Evolutionary conservation across 2,113 vertebrate genomes (phyloP).

Genomic region (Puntigrus tetrazona): DNA sequence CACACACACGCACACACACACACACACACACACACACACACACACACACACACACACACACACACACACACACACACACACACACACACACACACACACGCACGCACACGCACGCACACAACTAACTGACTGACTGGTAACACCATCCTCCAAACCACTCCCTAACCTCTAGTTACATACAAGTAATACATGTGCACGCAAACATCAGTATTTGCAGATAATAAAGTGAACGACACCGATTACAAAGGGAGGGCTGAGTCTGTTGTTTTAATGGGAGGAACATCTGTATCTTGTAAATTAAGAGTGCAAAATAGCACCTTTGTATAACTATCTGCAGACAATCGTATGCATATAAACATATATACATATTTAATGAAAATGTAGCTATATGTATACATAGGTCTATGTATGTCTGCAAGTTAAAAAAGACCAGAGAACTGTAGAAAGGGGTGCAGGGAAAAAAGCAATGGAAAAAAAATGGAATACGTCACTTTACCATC

Average conservation of each 20-base stretch:
- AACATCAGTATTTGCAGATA: slow-evolving; percentile 65
- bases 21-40: too few species aligned
- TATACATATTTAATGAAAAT: not conserved
- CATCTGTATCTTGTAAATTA: slow-evolving; percentile 62
- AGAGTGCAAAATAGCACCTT: slow-evolving; percentile 60
- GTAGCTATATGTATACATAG: not conserved
- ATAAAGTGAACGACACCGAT: slow-evolving; percentile 64
- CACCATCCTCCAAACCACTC: slow-evolving; percentile 61
- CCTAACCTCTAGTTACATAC: slow-evolving; percentile 18
- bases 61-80: too few species aligned
- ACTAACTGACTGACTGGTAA: slow-evolving; percentile 50
- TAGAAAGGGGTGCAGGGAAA: slow-evolving; percentile 21
- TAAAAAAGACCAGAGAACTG: slow-evolving; percentile 44
- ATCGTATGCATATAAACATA: not conserved
- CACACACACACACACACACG: slow-evolving; percentile 35
- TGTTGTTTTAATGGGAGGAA: slow-evolving; percentile 73
- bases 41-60: too few species aligned
- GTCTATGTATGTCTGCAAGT: not conserved
- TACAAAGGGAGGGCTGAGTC: slow-evolving; percentile 48
- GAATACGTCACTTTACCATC: slow-evolving; percentile 40
- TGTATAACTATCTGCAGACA: not conserved
- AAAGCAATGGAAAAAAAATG: not conserved
- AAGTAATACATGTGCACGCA: slow-evolving; percentile 33
- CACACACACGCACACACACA: too few species aligned
- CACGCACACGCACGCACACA: slow-evolving; percentile 32